These are phyloP conservation scores for Drosophila parthenogenetica DNA, from an alignment of 2,888 invertebrate genomes.

Conservation along the genomic window DNA sequence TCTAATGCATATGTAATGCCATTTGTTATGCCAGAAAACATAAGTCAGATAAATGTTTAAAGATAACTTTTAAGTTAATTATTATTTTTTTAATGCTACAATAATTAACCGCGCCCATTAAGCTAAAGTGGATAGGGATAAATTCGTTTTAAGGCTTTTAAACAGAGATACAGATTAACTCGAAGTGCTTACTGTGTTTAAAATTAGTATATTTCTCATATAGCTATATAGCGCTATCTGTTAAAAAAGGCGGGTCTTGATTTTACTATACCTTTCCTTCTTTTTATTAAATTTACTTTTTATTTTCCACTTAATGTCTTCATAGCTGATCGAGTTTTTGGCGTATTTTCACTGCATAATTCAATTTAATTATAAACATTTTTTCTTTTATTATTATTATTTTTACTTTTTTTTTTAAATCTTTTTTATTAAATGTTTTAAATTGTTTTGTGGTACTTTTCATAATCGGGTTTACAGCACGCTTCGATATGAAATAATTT, in stretches of 20 bases:
- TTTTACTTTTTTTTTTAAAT: slow-evolving; percentile 27
- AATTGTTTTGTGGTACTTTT: slow-evolving; percentile 62
- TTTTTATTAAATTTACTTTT: not conserved
- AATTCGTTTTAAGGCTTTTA: not conserved
- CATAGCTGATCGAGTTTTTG: slow-evolving; percentile 9
- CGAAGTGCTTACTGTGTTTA: too few species aligned
- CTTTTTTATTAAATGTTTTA: slow-evolving; percentile 59
- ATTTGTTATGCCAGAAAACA: slow-evolving; percentile 22
- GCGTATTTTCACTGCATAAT: slow-evolving; percentile 41
- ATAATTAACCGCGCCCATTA: not conserved
- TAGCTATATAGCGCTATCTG: too few species aligned
- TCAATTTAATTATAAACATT: slow-evolving; percentile 42
- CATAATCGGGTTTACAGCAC: slow-evolving; percentile 71
- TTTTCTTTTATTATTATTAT: slow-evolving; percentile 11
- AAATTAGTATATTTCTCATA: too few species aligned
- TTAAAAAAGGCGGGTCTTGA: not conserved
- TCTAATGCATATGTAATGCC: slow-evolving; percentile 7
- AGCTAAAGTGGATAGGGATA: not conserved
- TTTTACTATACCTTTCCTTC: not conserved
- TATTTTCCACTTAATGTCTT: not conserved
- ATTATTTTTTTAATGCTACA: not conserved
- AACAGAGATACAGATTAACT: too few species aligned
- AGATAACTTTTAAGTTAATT: not conserved
- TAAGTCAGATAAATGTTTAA: not conserved
- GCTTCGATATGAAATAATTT: slow-evolving; percentile 72